These are phyloP conservation scores for Pachycephala philippinensis DNA, from an alignment of 2,113 vertebrate genomes.

Conservation along the genomic window DNA sequence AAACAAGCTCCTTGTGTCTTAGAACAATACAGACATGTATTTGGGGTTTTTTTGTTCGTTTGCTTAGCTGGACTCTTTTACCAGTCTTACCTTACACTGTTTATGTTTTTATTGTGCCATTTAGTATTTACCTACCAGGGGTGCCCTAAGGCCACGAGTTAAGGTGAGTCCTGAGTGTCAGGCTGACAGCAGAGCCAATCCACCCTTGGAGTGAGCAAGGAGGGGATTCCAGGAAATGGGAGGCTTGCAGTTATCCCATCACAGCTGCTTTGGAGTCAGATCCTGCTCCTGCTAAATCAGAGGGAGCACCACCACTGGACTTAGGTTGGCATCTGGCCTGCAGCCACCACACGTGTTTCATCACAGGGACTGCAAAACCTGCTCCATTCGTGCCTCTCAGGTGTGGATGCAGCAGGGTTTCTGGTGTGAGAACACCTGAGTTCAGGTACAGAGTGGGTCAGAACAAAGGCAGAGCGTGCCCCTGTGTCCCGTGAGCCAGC, in stretches of 20 bases:
- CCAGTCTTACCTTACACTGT: neutral
- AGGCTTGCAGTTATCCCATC: accelerated
- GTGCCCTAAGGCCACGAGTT: neutral
- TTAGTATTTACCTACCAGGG: neutral
- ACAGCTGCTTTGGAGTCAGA: accelerated
- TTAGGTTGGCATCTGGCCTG: neutral
- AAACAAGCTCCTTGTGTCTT: neutral
- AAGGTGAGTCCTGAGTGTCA: neutral
- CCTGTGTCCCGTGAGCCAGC: neutral
- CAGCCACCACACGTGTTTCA: neutral
- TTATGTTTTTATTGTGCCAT: neutral
- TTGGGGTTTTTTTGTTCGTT: neutral
- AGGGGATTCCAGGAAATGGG: neutral
- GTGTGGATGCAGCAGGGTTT: accelerated
- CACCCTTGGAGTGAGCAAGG: neutral
- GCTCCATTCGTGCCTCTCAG: neutral
- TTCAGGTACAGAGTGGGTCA: neutral
- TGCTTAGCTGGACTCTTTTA: neutral
- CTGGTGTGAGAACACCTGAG: neutral
- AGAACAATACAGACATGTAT: neutral
- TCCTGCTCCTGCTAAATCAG: neutral
- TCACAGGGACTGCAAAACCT: accelerated
- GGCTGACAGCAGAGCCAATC: neutral
- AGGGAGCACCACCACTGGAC: neutral
- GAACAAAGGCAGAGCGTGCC: neutral